Percentiles rank a stretch among this genome's conserved stretches.
Evolutionary conservation across 2,113 vertebrate species (phyloP).

Genomic region (Paralichthys olivaceus): DNA sequence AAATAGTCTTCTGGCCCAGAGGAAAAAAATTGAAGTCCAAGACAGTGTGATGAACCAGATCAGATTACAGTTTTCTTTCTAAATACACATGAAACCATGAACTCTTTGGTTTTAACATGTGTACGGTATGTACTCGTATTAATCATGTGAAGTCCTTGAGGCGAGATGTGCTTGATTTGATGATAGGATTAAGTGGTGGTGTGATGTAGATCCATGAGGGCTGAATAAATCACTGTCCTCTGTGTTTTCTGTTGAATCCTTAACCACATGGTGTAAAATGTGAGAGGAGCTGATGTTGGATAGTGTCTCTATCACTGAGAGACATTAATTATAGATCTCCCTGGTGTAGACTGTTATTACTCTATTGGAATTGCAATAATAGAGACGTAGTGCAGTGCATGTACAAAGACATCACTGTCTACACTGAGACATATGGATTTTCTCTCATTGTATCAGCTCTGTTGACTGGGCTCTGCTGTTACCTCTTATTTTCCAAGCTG

Average conservation of each 20-base stretch:
- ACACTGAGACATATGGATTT: background rate
- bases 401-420: background rate
- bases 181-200: background rate
- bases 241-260: background rate
- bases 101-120: background rate
- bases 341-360: background rate
- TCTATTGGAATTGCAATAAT: background rate
- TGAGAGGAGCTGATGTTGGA: background rate
- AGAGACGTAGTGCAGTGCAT: background rate
- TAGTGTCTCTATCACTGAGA: constrained; percentile 4
- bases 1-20: background rate
- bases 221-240: background rate
- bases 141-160: constrained; percentile 12
- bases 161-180: constrained; percentile 18
- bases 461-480: background rate
- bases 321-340: background rate
- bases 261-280: constrained; percentile 4
- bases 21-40: background rate
- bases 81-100: background rate
- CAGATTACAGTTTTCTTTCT: background rate
- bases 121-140: background rate
- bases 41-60: background rate
- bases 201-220: background rate
- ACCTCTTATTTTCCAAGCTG: background rate
- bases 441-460: background rate